A percentile compares a stretch with the other conserved stretches of the same genome.
Evolutionary conservation across 2,888 invertebrate species (phyloP).

Genomic region (Pterostichus niger): DNA sequence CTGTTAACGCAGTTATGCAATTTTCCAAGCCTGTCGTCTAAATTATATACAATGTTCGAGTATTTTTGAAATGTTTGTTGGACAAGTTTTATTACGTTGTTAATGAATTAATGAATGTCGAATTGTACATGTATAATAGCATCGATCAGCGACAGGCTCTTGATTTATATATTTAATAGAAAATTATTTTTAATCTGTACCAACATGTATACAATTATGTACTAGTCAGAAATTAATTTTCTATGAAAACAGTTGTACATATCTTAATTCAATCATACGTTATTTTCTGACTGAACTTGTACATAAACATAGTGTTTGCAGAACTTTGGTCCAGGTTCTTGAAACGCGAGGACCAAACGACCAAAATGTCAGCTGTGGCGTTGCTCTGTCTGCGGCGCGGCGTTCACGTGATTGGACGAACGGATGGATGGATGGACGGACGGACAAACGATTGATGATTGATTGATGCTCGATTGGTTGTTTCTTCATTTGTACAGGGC

Average conservation of each 20-base stretch:
- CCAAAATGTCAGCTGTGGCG: slow-evolving; percentile 41
- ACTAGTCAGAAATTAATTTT: slow-evolving; percentile 67
- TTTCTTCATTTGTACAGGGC: slow-evolving; percentile 60
- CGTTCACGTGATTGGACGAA: slow-evolving; percentile 27
- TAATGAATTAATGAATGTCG: slow-evolving; percentile 16
- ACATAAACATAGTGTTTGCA: slow-evolving; percentile 64
- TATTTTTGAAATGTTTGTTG: slow-evolving; percentile 48
- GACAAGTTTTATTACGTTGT: slow-evolving; percentile 55
- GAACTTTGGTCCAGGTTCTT: slow-evolving; percentile 62
- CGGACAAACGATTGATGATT: slow-evolving; percentile 56
- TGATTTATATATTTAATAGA: slow-evolving; percentile 57
- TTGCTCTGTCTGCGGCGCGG: slow-evolving; percentile 53
- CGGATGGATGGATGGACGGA: slow-evolving; percentile 51
- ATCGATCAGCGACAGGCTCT: slow-evolving; percentile 52
- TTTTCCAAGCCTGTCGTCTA: slow-evolving; percentile 29
- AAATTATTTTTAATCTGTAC: slow-evolving; percentile 58
- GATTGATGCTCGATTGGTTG: slow-evolving; percentile 61
- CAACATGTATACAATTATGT: slow-evolving; percentile 66
- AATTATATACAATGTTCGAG: slow-evolving; percentile 56
- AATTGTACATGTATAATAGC: slow-evolving; percentile 32
- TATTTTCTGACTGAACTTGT: slow-evolving; percentile 67
- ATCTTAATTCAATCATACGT: slow-evolving; percentile 64
- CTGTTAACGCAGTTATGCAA: slow-evolving; percentile 52
- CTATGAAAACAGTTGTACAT: slow-evolving; percentile 65
- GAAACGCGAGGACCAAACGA: slow-evolving; percentile 45